phyloP scores from a whole-genome alignment of 2,888 invertebrate genomes.

The Spicauda simplicius region DNA sequence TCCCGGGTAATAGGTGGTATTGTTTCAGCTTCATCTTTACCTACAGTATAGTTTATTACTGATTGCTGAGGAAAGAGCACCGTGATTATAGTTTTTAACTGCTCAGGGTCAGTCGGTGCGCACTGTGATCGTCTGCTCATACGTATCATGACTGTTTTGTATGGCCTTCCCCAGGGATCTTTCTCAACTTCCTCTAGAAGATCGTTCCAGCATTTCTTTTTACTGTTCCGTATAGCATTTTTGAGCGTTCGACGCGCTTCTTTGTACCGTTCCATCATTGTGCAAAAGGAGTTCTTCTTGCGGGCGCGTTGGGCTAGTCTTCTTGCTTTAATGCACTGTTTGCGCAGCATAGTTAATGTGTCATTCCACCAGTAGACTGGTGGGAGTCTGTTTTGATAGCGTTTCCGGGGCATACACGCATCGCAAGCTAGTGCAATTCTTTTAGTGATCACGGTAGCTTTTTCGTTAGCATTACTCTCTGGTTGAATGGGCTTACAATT shows the following conservation, averaged over 20 bases:
- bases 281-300: neutral
- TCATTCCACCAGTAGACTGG: neutral
- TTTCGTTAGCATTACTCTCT: neutral
- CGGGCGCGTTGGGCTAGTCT: constrained; percentile 1
- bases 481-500: too few relatives aligned
- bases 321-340: neutral
- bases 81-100: neutral
- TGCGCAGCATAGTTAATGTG: neutral
- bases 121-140: neutral
- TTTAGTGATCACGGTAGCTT: neutral
- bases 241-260: neutral
- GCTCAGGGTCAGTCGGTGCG: neutral
- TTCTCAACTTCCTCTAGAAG: neutral
- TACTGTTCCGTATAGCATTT: neutral
- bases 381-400: neutral
- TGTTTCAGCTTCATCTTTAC: neutral
- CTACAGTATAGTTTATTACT: neutral
- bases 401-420: neutral
- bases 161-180: neutral
- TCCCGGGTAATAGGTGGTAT: neutral
- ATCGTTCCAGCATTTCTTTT: neutral
- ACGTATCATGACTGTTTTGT: neutral
- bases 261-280: too few relatives aligned
- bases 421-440: neutral
- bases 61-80: neutral